Conservation (phyloP, 2,113 vertebrate species). For the Rhegmatorhina hoffmannsi region DNA sequence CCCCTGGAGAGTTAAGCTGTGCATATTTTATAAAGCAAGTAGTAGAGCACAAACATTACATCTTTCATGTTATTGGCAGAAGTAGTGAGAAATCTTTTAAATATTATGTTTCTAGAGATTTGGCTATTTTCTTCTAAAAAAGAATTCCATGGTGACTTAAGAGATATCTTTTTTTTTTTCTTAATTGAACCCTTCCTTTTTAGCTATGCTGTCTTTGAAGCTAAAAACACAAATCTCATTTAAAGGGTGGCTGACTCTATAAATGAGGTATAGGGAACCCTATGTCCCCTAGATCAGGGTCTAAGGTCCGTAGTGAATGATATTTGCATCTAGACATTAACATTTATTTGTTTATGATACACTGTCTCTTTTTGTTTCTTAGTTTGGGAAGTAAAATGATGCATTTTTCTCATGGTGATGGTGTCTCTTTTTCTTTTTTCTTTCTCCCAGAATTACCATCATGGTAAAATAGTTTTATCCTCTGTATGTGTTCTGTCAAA, state of each 20-base stretch:
- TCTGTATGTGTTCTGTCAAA: background rate
- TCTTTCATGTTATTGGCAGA: background rate
- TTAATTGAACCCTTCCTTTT: background rate
- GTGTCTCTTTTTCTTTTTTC: background rate
- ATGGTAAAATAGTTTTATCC: background rate
- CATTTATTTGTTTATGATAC: background rate
- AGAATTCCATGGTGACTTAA: background rate
- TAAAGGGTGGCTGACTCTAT: background rate
- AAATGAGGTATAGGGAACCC: background rate
- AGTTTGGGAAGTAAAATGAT: background rate
- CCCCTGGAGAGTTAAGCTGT: background rate
- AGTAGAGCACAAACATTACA: background rate
- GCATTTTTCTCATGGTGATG: background rate
- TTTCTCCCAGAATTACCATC: background rate
- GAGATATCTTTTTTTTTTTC: background rate
- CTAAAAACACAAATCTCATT: background rate
- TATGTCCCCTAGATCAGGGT: background rate
- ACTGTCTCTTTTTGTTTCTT: background rate
- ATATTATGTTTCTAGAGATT: background rate
- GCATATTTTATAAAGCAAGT: background rate
- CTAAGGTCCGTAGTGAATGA: background rate
- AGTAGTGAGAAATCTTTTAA: background rate
- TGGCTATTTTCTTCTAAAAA: background rate
- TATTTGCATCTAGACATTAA: background rate
- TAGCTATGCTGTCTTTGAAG: background rate